Conservation (phyloP, 2,797 vertebrate genomes). For the Phalloptychus januarius region DNA sequence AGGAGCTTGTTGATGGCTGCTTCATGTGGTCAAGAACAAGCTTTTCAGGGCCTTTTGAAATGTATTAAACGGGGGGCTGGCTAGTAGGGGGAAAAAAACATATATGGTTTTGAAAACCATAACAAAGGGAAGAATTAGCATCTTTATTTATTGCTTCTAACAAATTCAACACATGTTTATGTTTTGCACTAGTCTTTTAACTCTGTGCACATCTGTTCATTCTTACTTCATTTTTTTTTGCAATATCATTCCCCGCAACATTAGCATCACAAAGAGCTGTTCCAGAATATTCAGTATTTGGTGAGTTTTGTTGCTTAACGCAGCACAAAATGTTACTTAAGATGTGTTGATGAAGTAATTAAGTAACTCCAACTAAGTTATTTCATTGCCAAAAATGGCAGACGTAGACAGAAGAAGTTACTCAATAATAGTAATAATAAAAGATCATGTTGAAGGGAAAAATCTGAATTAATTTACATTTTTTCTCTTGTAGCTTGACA, state of each 20-base stretch:
- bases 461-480: not conserved
- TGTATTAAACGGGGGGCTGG: not conserved
- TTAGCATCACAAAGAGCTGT: not conserved
- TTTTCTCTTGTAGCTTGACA: not conserved
- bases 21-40: not conserved
- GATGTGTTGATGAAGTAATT: not conserved
- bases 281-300: not conserved
- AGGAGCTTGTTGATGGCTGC: not conserved
- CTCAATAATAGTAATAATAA: not conserved
- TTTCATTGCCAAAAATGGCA: not conserved
- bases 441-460: not conserved
- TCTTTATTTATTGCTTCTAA: not conserved
- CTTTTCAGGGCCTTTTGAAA: not conserved
- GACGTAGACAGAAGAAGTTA: not conserved
- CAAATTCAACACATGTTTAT: not conserved
- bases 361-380: not conserved
- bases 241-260: not conserved
- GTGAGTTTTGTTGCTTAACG: not conserved
- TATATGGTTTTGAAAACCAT: not conserved
- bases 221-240: not conserved
- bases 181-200: not conserved
- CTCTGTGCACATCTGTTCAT: not conserved
- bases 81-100: too few relatives aligned
- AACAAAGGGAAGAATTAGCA: not conserved
- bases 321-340: not conserved